Percentiles rank a stretch among this genome's conserved stretches.
Evolutionary conservation across 1,140 invertebrate species (phyloP).

Genomic region (Trachelipus rathkii): DNA sequence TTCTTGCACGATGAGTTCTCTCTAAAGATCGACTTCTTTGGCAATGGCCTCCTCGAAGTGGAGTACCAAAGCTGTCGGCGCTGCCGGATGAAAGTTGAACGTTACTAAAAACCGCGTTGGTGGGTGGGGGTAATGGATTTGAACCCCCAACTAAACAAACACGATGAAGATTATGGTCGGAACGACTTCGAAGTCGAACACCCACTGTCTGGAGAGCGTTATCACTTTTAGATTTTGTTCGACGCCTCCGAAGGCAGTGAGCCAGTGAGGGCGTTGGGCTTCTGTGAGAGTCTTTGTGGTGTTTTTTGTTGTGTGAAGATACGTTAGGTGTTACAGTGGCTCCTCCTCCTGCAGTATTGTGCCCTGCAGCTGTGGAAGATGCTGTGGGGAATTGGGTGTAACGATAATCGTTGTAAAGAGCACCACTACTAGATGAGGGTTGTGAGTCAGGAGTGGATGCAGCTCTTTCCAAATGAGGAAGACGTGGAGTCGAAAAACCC

Average conservation of each 20-base stretch:
- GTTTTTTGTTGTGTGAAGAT: slow-evolving; percentile 46
- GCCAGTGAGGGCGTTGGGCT: slow-evolving; percentile 38
- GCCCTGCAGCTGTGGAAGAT: slow-evolving; percentile 45
- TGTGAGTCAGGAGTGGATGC: slow-evolving; percentile 24
- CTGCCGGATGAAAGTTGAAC: slow-evolving; percentile 41
- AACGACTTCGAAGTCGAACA: slow-evolving; percentile 38
- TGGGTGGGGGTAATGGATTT: slow-evolving; percentile 30
- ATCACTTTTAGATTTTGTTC: slow-evolving; percentile 50
- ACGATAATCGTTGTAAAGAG: slow-evolving; percentile 45
- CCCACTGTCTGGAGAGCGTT: slow-evolving; percentile 49
- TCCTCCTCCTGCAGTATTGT: slow-evolving; percentile 47
- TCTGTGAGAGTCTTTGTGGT: slow-evolving; percentile 43
- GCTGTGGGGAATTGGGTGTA: slow-evolving; percentile 47
- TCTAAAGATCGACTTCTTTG: slow-evolving; percentile 48
- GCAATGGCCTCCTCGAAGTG: slow-evolving; percentile 33
- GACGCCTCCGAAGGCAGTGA: slow-evolving; percentile 45
- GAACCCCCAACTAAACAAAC: slow-evolving; percentile 40
- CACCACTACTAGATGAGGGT: slow-evolving; percentile 32
- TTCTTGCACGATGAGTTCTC: slow-evolving; percentile 30
- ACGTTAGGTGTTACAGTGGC: slow-evolving; percentile 40
- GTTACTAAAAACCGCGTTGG: slow-evolving; percentile 41
- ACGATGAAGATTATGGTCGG: slow-evolving; percentile 45
- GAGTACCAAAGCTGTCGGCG: slow-evolving; percentile 39
- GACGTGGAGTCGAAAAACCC: slow-evolving; percentile 32
- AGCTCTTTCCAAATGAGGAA: slow-evolving; percentile 40